Evolutionary conservation across 2,888 invertebrate species (phyloP), one percentile per base, ranked within the genome.

Genomic region (Acleris laterana): DNA sequence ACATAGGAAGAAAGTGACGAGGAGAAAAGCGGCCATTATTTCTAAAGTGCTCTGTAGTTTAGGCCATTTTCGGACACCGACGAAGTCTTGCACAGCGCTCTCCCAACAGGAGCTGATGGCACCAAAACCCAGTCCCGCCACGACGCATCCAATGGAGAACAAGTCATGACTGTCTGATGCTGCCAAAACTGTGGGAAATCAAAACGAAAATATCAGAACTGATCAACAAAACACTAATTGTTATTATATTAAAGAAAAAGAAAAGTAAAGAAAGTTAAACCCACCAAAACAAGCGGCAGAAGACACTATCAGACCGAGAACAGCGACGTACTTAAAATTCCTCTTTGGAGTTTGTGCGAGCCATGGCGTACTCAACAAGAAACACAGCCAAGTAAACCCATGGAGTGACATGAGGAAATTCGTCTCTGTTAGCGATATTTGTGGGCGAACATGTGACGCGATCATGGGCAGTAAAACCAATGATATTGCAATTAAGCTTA

Each of bases 121-220:
- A 2, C 93, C 93, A 69, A 90, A 93, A 1, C 93, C 94, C 32
- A 93, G 81, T 0, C 94, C 94, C 42, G 91, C 91, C 53, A 93
- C 80, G 1, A 94, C 87, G 68, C 93, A 92, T 20, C 93, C 93
- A 55, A 93, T 87, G 1, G 93, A 89, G 70, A 93, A 90, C 50
- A 84, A 82, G 68, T 93, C 93, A 70, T 93, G 89, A 63, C 83
- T 88, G 59, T 77, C 80, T 1, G 90, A 86, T 69, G 78, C 78
- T 17, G 91, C 83, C 70, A 92, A 76, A 44, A 90, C 92, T 93
- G 32, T 32, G 82, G 50, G 85, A 84, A 73, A 71, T 66, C 65
- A 61, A 71, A 51, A 55, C 22, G 44, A 22, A 55, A 55, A 61
- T 44, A 20, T 46, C 16, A 55, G n/a, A 44, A 16, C 9, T 28